These are phyloP conservation scores for Sitophilus oryzae DNA, from an alignment of 1,140 invertebrate species.

Conservation along the genomic window DNA sequence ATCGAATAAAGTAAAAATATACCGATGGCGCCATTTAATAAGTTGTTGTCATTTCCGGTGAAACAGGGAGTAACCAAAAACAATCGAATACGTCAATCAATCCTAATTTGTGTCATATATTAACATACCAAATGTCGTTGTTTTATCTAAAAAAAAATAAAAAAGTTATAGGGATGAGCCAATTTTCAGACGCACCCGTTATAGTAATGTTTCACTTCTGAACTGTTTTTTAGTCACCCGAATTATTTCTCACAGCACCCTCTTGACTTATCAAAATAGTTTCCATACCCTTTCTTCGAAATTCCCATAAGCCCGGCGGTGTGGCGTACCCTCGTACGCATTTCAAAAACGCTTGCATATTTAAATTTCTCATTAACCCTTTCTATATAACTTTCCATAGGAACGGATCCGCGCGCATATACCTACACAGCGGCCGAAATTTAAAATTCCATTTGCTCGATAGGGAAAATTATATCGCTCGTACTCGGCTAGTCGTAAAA, in stretches of 20 bases:
- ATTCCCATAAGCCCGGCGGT: constrained; percentile 8
- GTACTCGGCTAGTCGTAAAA: constrained; percentile 19
- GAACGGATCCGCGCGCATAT: neutral
- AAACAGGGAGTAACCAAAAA: no score
- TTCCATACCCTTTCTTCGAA: constrained; percentile 10
- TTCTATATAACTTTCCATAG: constrained; percentile 17
- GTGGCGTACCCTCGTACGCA: constrained; percentile 2
- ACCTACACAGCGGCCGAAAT: constrained; percentile 13
- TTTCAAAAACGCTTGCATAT: constrained; percentile 18
- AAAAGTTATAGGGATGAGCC: no score
- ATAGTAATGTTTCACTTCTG: no score
- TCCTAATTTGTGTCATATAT: no score
- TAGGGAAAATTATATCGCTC: constrained; percentile 27
- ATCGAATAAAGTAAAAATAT: no score
- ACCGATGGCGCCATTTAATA: no score
- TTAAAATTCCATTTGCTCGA: constrained; percentile 27
- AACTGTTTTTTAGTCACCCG: no score
- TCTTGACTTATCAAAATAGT: constrained; percentile 13
- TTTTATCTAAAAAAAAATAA: no score
- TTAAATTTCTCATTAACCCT: constrained; percentile 27
- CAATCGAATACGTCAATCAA: no score
- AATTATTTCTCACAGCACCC: neutral
- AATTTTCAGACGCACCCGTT: no score
- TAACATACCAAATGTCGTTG: no score
- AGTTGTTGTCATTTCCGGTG: no score